A percentile compares a stretch with the other conserved stretches of the same genome.
Conservation (phyloP, 1,140 invertebrate genomes). For the Leptestheria dahalacensis region DNA sequence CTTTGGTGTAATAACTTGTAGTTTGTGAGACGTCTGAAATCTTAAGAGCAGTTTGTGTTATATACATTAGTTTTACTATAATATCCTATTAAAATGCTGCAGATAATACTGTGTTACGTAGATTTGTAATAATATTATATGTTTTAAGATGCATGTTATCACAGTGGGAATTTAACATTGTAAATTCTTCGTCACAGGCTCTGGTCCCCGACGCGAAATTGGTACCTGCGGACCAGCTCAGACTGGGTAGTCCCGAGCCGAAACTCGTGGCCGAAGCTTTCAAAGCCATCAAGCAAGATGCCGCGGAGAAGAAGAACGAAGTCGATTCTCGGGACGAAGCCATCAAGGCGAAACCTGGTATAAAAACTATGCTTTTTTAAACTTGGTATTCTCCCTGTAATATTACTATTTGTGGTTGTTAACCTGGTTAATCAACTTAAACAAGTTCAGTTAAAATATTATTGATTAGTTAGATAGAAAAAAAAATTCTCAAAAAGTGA, state of each 20-base stretch:
- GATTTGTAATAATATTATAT: too few relatives aligned
- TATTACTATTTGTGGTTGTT: too few relatives aligned
- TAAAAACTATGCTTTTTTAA: too few relatives aligned
- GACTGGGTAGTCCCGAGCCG: constrained; percentile 29
- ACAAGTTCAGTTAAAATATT: too few relatives aligned
- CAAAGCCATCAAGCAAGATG: constrained; percentile 20
- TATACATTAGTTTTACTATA: background rate
- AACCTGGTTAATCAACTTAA: too few relatives aligned
- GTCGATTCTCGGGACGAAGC: background rate
- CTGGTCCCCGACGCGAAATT: constrained; percentile 39
- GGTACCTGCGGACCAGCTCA: constrained; percentile 33
- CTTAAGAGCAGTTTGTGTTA: background rate
- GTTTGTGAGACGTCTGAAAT: background rate
- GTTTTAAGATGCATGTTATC: background rate
- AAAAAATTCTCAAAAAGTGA: too few relatives aligned
- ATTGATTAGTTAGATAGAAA: too few relatives aligned
- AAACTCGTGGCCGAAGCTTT: constrained; percentile 20
- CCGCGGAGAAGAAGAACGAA: constrained; percentile 20
- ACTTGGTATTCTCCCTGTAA: too few relatives aligned
- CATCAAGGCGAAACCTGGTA: background rate
- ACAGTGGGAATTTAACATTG: background rate
- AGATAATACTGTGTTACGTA: too few relatives aligned
- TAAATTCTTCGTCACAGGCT: constrained; percentile 28
- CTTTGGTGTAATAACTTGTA: background rate
- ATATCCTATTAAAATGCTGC: background rate